A percentile compares a stretch with the other conserved stretches of the same genome.
phyloP scores from a whole-genome alignment of 2,888 invertebrate species.

The Eupithecia inturbata region DNA sequence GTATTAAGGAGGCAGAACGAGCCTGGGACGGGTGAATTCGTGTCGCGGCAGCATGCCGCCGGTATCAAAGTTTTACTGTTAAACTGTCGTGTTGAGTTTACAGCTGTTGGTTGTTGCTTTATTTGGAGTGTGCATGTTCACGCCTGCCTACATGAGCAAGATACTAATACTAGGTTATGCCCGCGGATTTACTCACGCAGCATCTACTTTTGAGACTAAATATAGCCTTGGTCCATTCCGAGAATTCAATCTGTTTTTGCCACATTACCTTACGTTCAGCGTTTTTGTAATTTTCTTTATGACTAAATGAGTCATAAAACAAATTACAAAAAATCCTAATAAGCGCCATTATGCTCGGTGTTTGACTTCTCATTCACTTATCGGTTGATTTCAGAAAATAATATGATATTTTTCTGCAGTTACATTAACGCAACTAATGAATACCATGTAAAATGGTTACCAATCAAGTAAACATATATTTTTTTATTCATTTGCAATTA shows the following conservation, averaged over 20 bases:
- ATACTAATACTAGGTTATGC: too few species aligned
- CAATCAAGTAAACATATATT: too few species aligned
- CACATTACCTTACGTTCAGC: too few species aligned
- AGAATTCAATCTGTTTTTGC: too few species aligned
- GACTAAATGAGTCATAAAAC: too few species aligned
- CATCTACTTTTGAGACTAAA: too few species aligned
- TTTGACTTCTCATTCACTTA: too few species aligned
- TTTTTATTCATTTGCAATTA: not conserved
- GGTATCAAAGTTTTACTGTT: constrained; percentile 46
- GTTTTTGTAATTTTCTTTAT: too few species aligned
- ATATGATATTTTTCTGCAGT: not conserved
- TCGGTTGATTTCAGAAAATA: not conserved
- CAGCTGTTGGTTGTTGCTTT: constrained; percentile 16
- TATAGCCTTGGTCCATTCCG: too few species aligned
- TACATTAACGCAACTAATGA: not conserved
- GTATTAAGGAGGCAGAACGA: constrained; percentile 52
- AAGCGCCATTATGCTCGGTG: not conserved
- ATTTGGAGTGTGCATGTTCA: not conserved
- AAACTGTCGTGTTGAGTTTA: constrained; percentile 35
- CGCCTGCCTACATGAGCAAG: not conserved
- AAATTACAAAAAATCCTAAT: not conserved
- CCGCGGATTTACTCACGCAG: too few species aligned
- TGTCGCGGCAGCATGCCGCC: constrained; percentile 38
- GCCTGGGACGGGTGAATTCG: constrained; percentile 52
- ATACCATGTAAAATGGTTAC: too few species aligned